These are phyloP conservation scores for Leptonema lineaticorne DNA, from an alignment of 1,140 invertebrate genomes.

Conservation along the genomic window DNA sequence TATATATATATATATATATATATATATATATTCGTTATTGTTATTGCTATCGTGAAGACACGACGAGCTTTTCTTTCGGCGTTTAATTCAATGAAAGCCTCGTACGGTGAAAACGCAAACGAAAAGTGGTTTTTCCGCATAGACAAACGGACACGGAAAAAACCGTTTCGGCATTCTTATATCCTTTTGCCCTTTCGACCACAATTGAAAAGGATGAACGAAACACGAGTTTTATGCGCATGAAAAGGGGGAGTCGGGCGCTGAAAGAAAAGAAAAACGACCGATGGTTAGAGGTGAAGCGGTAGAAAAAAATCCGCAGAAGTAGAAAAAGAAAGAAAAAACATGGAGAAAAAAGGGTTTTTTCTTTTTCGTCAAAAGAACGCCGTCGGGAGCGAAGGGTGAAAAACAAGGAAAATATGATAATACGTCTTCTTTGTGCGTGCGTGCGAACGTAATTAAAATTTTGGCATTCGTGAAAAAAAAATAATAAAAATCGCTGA, in stretches of 20 bases:
- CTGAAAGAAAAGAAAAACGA: no score
- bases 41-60: no score
- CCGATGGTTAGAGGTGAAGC: no score
- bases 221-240: no score
- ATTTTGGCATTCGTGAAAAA: no score
- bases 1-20: no score
- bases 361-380: background rate
- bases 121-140: conserved; percentile 2
- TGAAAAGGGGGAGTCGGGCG: background rate
- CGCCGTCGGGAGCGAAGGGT: no score
- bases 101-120: conserved; percentile 14
- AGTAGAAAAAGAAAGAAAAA: no score
- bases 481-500: no score
- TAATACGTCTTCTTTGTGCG: background rate
- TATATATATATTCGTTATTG: no score
- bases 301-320: no score
- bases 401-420: background rate
- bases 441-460: background rate
- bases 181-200: background rate
- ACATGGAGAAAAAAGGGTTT: background rate
- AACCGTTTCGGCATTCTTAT: conserved; percentile 13
- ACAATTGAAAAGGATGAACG: conserved; percentile 1
- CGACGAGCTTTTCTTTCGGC: no score
- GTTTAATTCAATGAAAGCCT: conserved; percentile 21
- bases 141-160: conserved; percentile 5